Evolutionary conservation across 2,113 vertebrate genomes (phyloP).

Genomic region (Callaeas wilsoni): DNA sequence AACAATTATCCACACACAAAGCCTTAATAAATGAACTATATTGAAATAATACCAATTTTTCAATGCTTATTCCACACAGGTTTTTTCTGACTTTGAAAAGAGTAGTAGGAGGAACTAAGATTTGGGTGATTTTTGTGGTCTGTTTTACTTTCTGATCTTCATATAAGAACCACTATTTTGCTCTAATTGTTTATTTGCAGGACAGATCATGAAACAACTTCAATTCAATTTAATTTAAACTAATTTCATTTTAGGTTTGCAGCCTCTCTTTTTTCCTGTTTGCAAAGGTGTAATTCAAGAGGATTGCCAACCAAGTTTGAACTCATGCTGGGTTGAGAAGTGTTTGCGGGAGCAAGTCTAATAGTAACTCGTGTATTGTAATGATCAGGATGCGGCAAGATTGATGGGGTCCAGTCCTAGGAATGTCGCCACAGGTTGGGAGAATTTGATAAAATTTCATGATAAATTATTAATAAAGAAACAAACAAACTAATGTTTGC

Average conservation of each 20-base stretch:
- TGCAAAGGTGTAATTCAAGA: neutral
- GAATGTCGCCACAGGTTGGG: neutral
- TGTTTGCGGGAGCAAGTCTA: neutral
- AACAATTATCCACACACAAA: neutral
- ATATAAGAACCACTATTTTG: neutral
- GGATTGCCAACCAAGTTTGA: neutral
- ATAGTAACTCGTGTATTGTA: neutral
- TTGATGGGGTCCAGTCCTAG: neutral
- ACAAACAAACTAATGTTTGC: conserved; percentile 46
- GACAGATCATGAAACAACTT: neutral
- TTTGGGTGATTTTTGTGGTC: neutral
- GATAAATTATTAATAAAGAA: conserved; percentile 65
- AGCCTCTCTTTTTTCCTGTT: neutral
- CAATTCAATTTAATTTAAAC: neutral
- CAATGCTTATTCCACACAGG: neutral
- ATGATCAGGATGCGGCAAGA: neutral
- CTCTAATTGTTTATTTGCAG: neutral
- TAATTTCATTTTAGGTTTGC: neutral
- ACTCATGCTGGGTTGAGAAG: neutral
- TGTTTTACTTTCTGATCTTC: neutral
- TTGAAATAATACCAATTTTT: neutral
- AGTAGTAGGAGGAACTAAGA: neutral
- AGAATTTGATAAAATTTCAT: neutral
- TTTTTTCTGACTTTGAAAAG: neutral
- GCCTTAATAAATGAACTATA: neutral